Conservation (phyloP, 2,797 vertebrate species). For the Pipistrellus kuhlii region DNA sequence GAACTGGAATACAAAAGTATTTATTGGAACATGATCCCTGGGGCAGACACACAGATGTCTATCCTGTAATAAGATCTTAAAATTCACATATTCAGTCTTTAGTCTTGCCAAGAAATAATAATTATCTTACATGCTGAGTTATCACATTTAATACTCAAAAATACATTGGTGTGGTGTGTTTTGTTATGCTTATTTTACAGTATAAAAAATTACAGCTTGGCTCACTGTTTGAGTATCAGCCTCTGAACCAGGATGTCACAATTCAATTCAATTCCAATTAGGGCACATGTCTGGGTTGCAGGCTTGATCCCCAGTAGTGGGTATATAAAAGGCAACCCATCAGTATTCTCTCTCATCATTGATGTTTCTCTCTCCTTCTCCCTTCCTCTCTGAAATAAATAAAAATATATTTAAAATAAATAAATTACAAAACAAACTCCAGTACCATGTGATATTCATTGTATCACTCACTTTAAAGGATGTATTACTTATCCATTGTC, state of each 20-base stretch:
- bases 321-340: too few species aligned
- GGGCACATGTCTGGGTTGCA: too few species aligned
- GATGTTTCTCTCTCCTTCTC: too few species aligned
- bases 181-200: constrained; percentile 9
- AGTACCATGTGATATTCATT: not conserved
- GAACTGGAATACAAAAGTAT: not conserved
- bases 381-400: too few species aligned
- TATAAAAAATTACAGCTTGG: not conserved
- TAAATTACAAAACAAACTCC: not conserved
- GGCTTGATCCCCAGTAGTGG: too few species aligned
- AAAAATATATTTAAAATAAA: too few species aligned
- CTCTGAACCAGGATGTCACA: too few species aligned
- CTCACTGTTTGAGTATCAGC: too few species aligned
- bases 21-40: not conserved
- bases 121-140: not conserved
- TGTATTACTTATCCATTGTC: not conserved
- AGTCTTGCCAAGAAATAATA: constrained; percentile 16
- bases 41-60: not conserved
- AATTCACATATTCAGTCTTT: not conserved
- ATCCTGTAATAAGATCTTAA: constrained; percentile 18
- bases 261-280: too few species aligned
- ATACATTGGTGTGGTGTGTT: not conserved
- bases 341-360: too few species aligned
- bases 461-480: not conserved
- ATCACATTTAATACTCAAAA: constrained; percentile 49